Base-by-base conservation (phyloP, 2,888 invertebrate species). In the Macrosoma leucophasiata region DNA sequence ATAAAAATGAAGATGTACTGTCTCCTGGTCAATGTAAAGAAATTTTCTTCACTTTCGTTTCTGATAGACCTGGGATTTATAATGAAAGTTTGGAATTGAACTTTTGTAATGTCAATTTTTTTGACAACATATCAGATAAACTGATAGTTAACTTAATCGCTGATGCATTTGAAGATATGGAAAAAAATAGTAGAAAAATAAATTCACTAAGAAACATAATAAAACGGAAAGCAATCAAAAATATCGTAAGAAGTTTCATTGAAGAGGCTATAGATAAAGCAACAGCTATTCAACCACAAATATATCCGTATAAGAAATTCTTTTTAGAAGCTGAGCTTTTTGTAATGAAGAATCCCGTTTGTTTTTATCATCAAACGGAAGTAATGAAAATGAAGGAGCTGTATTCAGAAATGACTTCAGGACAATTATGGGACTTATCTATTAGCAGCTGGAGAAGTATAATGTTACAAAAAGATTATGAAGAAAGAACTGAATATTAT, bases 1-100 rank as follows among this genome's bases (percentile, higher is more conserved):
- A 87, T 36, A 88, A 87, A 60, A 87, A 85, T 42, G 85, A 85
- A 53, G 71, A 81, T 10, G 55, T 86, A 1, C 39, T 89, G 22
- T 58, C 75, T 1, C 88, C 88, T 1, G 86, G 86, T 1, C 78
- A 86, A 46, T 64, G 51, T 2, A 68, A 68, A 22, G 46, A 71
- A 15, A 47, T 88, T 23, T 61, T 51, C 8, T 68, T 88, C 17
- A 86, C 84, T 43, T 89, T 87, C 48, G 50, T 77, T 25, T 70
- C 84, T 1, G 58, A 64, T 4, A 52, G 50, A 12, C 58, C 77
- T 1, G 75, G 76, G 2, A 64, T 78, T 5, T 77, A 61, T 22
- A 64, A 49, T 2, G 87, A 88, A 50, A 54, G 46, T 10, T 87
- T 87, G 87, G 79, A 77, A 46, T 35, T 88, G 0, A 53, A 55